Evolutionary conservation across 2,888 invertebrate species (phyloP).

Genomic region (Cryptus armator): DNA sequence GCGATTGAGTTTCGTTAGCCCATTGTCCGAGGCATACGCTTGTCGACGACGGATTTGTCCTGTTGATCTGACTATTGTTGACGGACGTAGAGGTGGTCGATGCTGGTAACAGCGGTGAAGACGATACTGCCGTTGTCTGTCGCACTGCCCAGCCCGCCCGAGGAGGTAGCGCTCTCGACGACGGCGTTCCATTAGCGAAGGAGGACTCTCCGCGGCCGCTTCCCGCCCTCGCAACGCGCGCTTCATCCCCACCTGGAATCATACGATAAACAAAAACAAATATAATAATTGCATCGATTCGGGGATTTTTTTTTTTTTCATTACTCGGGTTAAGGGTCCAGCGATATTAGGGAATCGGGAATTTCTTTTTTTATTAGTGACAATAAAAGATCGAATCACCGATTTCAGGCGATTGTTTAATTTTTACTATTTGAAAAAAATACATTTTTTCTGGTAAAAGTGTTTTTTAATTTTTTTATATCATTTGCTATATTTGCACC

Average conservation of each 20-base stretch:
- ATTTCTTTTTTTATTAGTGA: no score
- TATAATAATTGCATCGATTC: background rate
- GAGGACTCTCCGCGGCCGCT: slow-evolving; percentile 84
- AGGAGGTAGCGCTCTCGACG: slow-evolving; percentile 83
- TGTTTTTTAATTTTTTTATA: no score
- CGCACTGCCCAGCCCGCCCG: slow-evolving; percentile 84
- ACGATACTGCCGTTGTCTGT: slow-evolving; percentile 64
- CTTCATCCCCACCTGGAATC: slow-evolving; percentile 85
- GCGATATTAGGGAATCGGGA: no score
- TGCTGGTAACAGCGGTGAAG: slow-evolving; percentile 58
- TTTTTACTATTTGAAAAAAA: no score
- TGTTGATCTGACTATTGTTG: slow-evolving; percentile 58
- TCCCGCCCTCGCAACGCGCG: slow-evolving; percentile 84
- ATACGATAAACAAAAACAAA: slow-evolving; percentile 17
- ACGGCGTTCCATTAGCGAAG: slow-evolving; percentile 84
- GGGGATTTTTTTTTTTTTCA: background rate
- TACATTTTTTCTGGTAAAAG: no score
- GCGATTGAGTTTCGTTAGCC: no score
- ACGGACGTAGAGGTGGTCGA: slow-evolving; percentile 67
- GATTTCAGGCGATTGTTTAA: no score
- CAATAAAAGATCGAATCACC: no score
- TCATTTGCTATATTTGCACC: no score
- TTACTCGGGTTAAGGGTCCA: no score
- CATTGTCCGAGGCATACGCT: slow-evolving; percentile 71
- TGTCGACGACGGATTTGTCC: slow-evolving; percentile 42